A percentile compares a stretch with the other conserved stretches of the same genome.
These are phyloP conservation scores for Chrysomela aeneicollis DNA, from an alignment of 2,888 invertebrate species.

Conservation along the genomic window DNA sequence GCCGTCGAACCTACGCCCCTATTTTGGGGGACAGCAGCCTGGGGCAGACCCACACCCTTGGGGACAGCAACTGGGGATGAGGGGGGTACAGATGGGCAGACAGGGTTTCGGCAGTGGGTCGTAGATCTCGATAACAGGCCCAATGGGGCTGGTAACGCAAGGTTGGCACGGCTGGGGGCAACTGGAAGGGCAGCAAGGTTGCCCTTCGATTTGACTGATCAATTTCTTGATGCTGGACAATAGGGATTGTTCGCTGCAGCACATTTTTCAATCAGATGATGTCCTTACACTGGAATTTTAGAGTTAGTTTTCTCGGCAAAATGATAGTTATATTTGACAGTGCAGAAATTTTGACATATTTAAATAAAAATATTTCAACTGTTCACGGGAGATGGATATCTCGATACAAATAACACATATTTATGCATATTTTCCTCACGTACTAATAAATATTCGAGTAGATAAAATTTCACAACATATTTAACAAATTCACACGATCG, in stretches of 20 bases:
- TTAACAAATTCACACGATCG: too few relatives aligned
- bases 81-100: constrained; percentile 63
- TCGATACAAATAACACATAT: too few relatives aligned
- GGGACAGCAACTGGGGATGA: constrained; percentile 21
- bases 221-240: constrained; percentile 53
- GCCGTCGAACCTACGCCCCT: background rate
- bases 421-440: too few relatives aligned
- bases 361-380: constrained; percentile 17
- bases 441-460: too few relatives aligned
- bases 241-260: constrained; percentile 50
- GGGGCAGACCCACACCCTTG: constrained; percentile 28
- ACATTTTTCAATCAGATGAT: constrained; percentile 45
- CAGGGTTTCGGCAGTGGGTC: constrained; percentile 67
- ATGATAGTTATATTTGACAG: background rate
- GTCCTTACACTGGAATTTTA: constrained; percentile 61
- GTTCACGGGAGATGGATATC: too few relatives aligned
- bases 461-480: too few relatives aligned
- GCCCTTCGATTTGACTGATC: constrained; percentile 53
- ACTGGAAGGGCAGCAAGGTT: constrained; percentile 36
- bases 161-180: constrained; percentile 46
- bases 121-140: constrained; percentile 63
- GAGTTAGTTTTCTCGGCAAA: background rate
- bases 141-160: constrained; percentile 53
- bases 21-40: constrained; percentile 60
- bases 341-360: constrained; percentile 31